Evolutionary conservation across 2,797 vertebrate species (phyloP).

Genomic region (Lepilemur septentrionalis): DNA sequence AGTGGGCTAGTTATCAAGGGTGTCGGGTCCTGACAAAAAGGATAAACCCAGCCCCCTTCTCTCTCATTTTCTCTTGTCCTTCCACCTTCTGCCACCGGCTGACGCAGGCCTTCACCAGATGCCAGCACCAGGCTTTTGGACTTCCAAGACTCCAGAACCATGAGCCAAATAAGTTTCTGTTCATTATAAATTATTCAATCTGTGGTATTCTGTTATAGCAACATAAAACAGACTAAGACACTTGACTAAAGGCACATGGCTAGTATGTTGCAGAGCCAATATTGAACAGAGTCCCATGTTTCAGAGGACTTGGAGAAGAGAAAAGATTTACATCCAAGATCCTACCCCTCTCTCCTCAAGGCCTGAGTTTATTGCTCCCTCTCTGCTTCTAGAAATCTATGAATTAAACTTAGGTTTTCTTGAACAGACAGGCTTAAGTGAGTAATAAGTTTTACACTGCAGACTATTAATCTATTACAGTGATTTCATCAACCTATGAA

Average conservation of each 20-base stretch:
- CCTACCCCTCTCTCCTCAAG: not conserved
- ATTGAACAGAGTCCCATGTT: not conserved
- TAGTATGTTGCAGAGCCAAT: not conserved
- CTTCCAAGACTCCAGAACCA: not conserved
- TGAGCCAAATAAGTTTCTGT: not conserved
- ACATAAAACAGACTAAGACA: not conserved
- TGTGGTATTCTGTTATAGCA: not conserved
- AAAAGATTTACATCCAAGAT: not conserved
- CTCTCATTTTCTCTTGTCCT: not conserved
- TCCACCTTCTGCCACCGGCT: not conserved
- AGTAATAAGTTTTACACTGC: constrained; percentile 65
- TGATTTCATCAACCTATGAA: constrained; percentile 74
- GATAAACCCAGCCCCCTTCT: not conserved
- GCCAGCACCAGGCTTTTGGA: not conserved
- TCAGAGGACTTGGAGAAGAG: not conserved
- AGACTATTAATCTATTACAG: constrained; percentile 69
- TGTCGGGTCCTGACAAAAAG: not conserved
- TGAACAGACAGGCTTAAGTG: constrained; percentile 62
- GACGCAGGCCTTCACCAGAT: not conserved
- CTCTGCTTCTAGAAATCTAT: constrained; percentile 32
- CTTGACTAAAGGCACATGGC: not conserved
- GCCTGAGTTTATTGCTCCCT: not conserved
- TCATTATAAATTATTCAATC: not conserved
- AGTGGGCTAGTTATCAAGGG: not conserved
- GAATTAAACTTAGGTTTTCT: constrained; percentile 55